Evolutionary conservation across 2,888 invertebrate genomes (phyloP), one percentile per base, ranked within the genome.

Genomic region (Lydus trimaculatus): DNA sequence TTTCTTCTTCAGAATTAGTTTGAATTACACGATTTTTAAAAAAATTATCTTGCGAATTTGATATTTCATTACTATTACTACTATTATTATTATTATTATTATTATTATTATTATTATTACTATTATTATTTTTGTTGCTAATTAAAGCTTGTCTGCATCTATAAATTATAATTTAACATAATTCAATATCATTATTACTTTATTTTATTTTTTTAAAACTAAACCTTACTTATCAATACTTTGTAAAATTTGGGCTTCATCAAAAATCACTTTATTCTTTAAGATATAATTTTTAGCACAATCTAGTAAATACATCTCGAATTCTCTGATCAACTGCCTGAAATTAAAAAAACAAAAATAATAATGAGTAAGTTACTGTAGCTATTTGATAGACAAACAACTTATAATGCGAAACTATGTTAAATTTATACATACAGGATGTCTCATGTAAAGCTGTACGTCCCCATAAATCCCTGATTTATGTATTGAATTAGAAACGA

Each of bases 241-340:
- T 15, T 62, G 36, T 11, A 70, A 20, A 9, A 70, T 33, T 7
- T 56, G 62, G 13, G 58, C 25, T 43, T 67, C 61, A 11, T 48
- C 48, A 31, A 70, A 70, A 5, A 4, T 31, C 6, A 62, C 59
- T 48, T 67, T 33, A 20, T 65, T 64, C 23, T 67, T 31, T 7
- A 70, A 33, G 39, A 67, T 64, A 28, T 70, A 67, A 15, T 33
- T 59, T 65, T 70, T 58, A 1, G 67, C 70, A n/a, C 48, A 48
- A 5, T 61, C 31, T 7, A 70, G 17, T 60, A 70, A 52, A 58
- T 31, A 62, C 59, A 67, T 28, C 4, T 64, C 17, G 17, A 70
- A 65, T 59, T 70, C 70, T 15, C 58, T 56, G 20, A 1, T 39
- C 25, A 70, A 65, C 31, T 64, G 62, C 2, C 70, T 70, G 17